phyloP scores from a whole-genome alignment of 1,140 invertebrate genomes.

The Propsilocerus akamusi region DNA sequence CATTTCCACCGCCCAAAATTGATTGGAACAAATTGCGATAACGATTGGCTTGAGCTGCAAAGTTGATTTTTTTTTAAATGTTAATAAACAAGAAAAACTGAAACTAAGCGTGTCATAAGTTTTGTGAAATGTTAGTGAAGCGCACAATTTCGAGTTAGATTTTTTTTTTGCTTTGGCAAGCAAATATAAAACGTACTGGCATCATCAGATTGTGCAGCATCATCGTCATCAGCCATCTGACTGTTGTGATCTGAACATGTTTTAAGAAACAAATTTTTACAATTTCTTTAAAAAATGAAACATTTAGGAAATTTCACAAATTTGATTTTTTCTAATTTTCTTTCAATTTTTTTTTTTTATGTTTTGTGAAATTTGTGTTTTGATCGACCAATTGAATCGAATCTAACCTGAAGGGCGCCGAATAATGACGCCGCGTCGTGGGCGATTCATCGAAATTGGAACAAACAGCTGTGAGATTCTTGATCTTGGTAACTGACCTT shows the following conservation, averaged over 20 bases:
- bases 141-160: too few relatives aligned
- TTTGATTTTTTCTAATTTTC: too few relatives aligned
- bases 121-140: too few relatives aligned
- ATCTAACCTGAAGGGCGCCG: not conserved
- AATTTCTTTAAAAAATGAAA: too few relatives aligned
- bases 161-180: too few relatives aligned
- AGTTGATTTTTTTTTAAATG: too few relatives aligned
- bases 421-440: not conserved
- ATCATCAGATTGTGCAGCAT: not conserved
- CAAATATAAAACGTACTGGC: not conserved
- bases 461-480: slow-evolving; percentile 1
- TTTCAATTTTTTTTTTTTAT: not conserved
- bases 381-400: not conserved
- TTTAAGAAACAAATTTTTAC: too few relatives aligned
- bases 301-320: too few relatives aligned
- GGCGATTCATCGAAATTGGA: slow-evolving; percentile 1
- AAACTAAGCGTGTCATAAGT: too few relatives aligned
- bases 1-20: not conserved
- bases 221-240: not conserved
- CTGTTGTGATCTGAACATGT: too few relatives aligned
- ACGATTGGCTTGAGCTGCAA: too few relatives aligned
- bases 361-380: not conserved
- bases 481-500: slow-evolving; percentile 3
- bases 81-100: too few relatives aligned
- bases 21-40: not conserved